These are phyloP conservation scores for Camarhynchus parvulus DNA, from an alignment of 2,113 vertebrate genomes.

Conservation along the genomic window DNA sequence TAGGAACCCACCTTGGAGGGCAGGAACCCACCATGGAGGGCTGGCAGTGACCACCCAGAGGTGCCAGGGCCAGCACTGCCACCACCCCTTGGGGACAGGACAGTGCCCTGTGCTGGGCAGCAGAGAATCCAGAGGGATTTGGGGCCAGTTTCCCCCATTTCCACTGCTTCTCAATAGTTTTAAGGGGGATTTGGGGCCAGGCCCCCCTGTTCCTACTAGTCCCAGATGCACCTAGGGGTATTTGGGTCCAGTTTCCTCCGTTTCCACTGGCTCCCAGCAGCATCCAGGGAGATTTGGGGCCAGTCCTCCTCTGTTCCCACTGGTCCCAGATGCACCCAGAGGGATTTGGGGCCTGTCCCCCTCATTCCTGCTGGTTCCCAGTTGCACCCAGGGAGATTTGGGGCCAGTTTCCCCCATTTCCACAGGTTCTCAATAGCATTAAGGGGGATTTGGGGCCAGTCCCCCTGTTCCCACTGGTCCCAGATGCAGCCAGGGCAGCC, in stretches of 20 bases:
- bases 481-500: background rate
- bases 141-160: no score
- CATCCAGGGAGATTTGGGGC: background rate
- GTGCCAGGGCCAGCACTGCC: background rate
- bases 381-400: background rate
- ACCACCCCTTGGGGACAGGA: background rate
- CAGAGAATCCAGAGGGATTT: background rate
- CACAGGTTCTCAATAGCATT: no score
- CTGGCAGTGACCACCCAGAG: background rate
- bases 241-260: no score
- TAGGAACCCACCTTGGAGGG: background rate
- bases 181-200: background rate
- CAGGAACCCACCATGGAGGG: background rate
- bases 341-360: no score
- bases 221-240: no score
- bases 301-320: background rate
- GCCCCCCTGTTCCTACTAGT: no score
- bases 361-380: no score
- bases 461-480: background rate
- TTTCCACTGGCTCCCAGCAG: no score
- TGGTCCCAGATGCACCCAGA: background rate
- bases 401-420: no score
- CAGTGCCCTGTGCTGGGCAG: background rate
- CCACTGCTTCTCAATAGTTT: rapidly evolving
- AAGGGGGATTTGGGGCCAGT: background rate